Conservation (phyloP, 1,140 invertebrate genomes). For the Bombyx mandarina region DNA sequence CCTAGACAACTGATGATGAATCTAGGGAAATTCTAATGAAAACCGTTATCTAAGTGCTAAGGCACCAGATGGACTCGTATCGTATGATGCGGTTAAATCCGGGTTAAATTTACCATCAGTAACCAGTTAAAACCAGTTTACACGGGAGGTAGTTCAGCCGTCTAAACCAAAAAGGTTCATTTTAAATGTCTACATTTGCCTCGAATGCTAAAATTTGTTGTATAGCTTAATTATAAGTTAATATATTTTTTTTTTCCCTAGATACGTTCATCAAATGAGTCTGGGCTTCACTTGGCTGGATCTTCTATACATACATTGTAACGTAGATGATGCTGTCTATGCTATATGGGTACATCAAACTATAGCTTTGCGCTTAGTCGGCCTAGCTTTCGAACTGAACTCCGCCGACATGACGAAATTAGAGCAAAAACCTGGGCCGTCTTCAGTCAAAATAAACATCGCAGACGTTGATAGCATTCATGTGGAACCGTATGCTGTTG, state of each 20-base stretch:
- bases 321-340: slow-evolving; percentile 25
- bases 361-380: slow-evolving; percentile 47
- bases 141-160: too few species aligned
- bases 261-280: slow-evolving; percentile 49
- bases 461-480: slow-evolving; percentile 13
- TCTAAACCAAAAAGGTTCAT: too few species aligned
- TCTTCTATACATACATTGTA: slow-evolving; percentile 35
- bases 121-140: too few species aligned
- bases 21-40: too few species aligned
- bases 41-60: too few species aligned
- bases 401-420: slow-evolving; percentile 16
- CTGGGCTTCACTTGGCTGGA: slow-evolving; percentile 46
- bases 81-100: too few species aligned
- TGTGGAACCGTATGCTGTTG: slow-evolving; percentile 30
- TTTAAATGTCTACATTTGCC: too few species aligned
- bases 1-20: too few species aligned
- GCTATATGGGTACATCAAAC: slow-evolving; percentile 47
- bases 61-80: too few species aligned
- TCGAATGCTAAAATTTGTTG: too few species aligned
- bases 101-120: too few species aligned
- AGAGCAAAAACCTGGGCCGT: not conserved
- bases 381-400: slow-evolving; percentile 50
- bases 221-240: too few species aligned
- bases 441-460: slow-evolving; percentile 12
- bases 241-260: slow-evolving; percentile 21